Percentiles rank a stretch among this genome's conserved stretches.
These are phyloP conservation scores for Gephyroberyx darwinii DNA, from an alignment of 2,797 vertebrate species.

Conservation along the genomic window DNA sequence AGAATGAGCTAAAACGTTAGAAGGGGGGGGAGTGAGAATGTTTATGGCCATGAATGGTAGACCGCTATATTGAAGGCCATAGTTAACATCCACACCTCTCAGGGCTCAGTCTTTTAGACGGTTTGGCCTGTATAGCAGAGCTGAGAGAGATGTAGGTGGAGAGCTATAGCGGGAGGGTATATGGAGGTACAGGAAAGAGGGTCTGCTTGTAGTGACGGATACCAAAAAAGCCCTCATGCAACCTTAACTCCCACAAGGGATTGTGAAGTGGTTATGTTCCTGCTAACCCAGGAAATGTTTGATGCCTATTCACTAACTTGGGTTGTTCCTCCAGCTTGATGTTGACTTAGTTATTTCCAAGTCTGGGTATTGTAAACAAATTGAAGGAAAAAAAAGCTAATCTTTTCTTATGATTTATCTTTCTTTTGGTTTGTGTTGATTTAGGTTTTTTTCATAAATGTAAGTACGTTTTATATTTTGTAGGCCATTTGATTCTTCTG, in stretches of 20 bases:
- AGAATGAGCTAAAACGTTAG: conserved; percentile 30
- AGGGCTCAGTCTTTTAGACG: conserved; percentile 34
- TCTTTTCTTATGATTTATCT: conserved; percentile 1
- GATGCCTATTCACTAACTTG: conserved; percentile 31
- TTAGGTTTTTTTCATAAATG: conserved; percentile 11
- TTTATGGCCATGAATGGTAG: conserved; percentile 50
- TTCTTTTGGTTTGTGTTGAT: conserved; percentile 11
- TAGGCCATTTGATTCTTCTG: neutral
- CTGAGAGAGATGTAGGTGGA: conserved; percentile 25
- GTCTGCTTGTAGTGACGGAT: conserved; percentile 21
- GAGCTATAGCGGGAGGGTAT: conserved; percentile 37
- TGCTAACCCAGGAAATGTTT: conserved; percentile 51
- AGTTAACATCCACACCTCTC: conserved; percentile 29
- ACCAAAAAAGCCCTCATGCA: conserved; percentile 10
- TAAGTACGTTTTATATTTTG: conserved; percentile 17
- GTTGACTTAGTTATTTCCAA: conserved; percentile 29
- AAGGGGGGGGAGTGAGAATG: conserved; percentile 24
- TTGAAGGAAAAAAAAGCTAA: conserved; percentile 10
- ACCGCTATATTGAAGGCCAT: conserved; percentile 37
- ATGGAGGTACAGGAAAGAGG: conserved; percentile 14
- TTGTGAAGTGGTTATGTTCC: conserved; percentile 31
- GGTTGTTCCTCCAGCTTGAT: conserved; percentile 42
- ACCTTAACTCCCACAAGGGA: conserved; percentile 24
- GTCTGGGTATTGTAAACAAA: conserved; percentile 21
- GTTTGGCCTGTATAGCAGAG: conserved; percentile 37